phyloP scores from a whole-genome alignment of 2,113 vertebrate genomes.

The Heteronetta atricapilla region DNA sequence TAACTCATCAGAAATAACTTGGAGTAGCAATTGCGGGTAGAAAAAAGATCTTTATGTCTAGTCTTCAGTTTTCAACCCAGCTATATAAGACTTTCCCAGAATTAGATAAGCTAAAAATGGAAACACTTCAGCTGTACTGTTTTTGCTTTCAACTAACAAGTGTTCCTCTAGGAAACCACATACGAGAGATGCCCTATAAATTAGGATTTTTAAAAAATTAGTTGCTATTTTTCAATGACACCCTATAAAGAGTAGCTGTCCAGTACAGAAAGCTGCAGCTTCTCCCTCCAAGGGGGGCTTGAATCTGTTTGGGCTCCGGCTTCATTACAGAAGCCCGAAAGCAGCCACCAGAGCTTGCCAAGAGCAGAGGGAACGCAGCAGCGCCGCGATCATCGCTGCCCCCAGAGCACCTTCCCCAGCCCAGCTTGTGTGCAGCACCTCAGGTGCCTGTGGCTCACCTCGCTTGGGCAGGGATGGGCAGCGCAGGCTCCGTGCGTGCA shows the following conservation, averaged over 20 bases:
- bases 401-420: neutral
- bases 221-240: neutral
- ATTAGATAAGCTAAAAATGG: constrained; percentile 6
- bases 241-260: neutral
- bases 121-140: neutral
- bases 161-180: neutral
- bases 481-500: neutral
- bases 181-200: neutral
- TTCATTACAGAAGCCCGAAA: neutral
- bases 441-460: neutral
- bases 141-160: constrained; percentile 8
- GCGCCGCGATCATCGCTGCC: fast-evolving
- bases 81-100: neutral
- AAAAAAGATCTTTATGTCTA: neutral
- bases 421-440: neutral
- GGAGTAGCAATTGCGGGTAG: neutral
- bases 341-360: neutral
- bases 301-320: neutral
- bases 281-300: neutral
- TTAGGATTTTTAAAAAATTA: neutral
- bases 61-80: neutral
- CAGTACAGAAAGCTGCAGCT: neutral
- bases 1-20: neutral
- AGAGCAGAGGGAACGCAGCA: fast-evolving
- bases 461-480: neutral